Base-by-base conservation (phyloP, 2,888 invertebrate genomes). In the Eueremaeus valkanovi region DNA sequence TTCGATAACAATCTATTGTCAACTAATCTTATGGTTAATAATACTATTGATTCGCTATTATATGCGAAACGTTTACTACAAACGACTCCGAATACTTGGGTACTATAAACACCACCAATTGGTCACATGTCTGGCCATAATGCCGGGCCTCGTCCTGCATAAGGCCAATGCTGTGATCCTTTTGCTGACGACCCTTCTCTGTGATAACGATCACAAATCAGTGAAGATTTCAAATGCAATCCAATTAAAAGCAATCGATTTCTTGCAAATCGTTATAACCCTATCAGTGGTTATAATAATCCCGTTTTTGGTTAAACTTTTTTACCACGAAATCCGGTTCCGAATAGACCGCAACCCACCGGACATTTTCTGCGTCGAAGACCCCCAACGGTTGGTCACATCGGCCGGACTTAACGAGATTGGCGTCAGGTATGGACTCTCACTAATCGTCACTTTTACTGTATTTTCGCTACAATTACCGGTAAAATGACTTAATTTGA, bases 321-420 rank as follows among this genome's bases (percentile, higher is more conserved):
- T 75, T n/a, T 75, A 75, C 51, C 58, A 55, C 24, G 75, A 75
- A 29, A 49, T 75, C 27, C 70, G 70, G 18, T 75, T 75, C 70
- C 61, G 75, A 5, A 55, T 29, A 11, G 49, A 49, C 29, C 55
- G 75, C 18, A 75, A 75, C 51, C 75, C 75, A 6, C 75, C 75
- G 6, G 75, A 75, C 45, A 72, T 75, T 27, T 75, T 75, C 61
- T 75, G 75, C 31, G 75, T 75, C 5, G 75, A 75, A 33, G 75
- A 75, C 63, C 75, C 75, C 11, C 72, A 70, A 58, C 58, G 40
- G 21, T 40, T 70, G 40, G 36, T 75, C 36, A 75, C 72, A 16
- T 72, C 72, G 18, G 75, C 70, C 3, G 75, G 75, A 21, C 75
- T 75, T 42, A 75, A 75, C 16, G 72, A 75, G 27, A 72, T 75